These are phyloP conservation scores for Drosophila infuscata DNA, from an alignment of 2,888 invertebrate species.

Conservation along the genomic window DNA sequence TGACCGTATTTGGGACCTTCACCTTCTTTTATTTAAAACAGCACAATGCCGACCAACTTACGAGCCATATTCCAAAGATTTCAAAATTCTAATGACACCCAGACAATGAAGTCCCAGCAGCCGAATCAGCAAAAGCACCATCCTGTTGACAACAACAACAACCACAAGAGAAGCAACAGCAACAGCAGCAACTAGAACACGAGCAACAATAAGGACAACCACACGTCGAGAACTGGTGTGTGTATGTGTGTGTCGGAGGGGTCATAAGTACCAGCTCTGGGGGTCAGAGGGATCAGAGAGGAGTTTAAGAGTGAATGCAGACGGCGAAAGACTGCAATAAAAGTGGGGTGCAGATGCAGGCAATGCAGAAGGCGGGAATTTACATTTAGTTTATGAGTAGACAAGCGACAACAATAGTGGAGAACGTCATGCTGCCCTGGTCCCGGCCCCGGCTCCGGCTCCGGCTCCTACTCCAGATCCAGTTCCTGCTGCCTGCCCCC, in stretches of 20 bases:
- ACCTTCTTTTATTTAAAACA: slow-evolving; percentile 15
- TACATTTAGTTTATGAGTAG: slow-evolving; percentile 80
- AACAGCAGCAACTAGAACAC: slow-evolving; percentile 46
- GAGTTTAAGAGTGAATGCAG: slow-evolving; percentile 38
- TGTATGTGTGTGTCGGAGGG: slow-evolving; percentile 15
- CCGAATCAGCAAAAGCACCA: slow-evolving; percentile 64
- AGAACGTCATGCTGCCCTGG: slow-evolving; percentile 37
- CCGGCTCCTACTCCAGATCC: slow-evolving; percentile 13
- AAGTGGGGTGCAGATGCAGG: slow-evolving; percentile 56
- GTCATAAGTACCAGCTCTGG: slow-evolving; percentile 41
- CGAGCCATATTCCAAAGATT: slow-evolving; percentile 53
- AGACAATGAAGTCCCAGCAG: slow-evolving; percentile 71
- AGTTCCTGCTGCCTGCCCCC: slow-evolving; percentile 24
- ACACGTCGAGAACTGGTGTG: slow-evolving; percentile 64
- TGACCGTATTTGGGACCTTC: slow-evolving; percentile 4
- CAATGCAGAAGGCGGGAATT: slow-evolving; percentile 64
- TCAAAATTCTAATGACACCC: slow-evolving; percentile 57
- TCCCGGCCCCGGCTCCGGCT: slow-evolving; percentile 1
- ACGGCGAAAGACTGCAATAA: slow-evolving; percentile 73
- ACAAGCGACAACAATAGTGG: slow-evolving; percentile 74
- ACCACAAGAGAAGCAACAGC: slow-evolving; percentile 34
- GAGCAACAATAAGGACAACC: slow-evolving; percentile 59
- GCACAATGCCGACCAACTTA: slow-evolving; percentile 44
- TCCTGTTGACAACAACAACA: slow-evolving; percentile 66
- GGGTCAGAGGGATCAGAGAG: slow-evolving; percentile 31